Conservation (phyloP, 92 coral and sea anemone species). For the Umimayanthus chanpuru region DNA sequence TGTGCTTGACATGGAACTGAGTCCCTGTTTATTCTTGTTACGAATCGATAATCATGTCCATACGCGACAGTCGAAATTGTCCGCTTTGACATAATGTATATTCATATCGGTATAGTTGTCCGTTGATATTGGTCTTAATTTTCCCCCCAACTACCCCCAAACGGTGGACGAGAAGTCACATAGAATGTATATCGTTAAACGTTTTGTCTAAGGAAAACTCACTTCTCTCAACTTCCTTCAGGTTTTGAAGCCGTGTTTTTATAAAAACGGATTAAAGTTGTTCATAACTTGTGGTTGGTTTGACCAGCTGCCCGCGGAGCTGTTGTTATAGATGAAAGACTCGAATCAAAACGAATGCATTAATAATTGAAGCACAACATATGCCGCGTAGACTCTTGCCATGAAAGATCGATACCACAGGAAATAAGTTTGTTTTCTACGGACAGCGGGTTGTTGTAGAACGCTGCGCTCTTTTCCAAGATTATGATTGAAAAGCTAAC, state of each 20-base stretch:
- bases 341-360: conserved; percentile 30
- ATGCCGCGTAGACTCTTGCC: conserved; percentile 16
- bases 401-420: conserved; percentile 6
- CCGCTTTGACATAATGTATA: conserved; percentile 27
- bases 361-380: conserved; percentile 33
- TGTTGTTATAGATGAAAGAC: conserved; percentile 35
- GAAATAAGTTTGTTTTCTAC: conserved; percentile 2
- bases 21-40: not conserved
- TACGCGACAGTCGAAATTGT: conserved; percentile 12
- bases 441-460: not conserved
- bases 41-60: not conserved
- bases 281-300: conserved; percentile 30
- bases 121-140: conserved; percentile 9
- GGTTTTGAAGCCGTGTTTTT: not conserved
- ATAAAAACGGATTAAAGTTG: conserved; percentile 5
- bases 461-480: not conserved
- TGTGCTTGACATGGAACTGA: not conserved
- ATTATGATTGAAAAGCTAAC: not conserved
- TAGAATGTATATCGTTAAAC: not conserved
- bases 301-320: conserved; percentile 39
- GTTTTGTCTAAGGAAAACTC: not conserved
- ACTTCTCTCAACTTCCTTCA: not conserved
- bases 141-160: not conserved
- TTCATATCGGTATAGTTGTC: conserved; percentile 8
- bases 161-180: not conserved